phyloP scores from a whole-genome alignment of 2,797 vertebrate species.

The Myotis daubentonii region DNA sequence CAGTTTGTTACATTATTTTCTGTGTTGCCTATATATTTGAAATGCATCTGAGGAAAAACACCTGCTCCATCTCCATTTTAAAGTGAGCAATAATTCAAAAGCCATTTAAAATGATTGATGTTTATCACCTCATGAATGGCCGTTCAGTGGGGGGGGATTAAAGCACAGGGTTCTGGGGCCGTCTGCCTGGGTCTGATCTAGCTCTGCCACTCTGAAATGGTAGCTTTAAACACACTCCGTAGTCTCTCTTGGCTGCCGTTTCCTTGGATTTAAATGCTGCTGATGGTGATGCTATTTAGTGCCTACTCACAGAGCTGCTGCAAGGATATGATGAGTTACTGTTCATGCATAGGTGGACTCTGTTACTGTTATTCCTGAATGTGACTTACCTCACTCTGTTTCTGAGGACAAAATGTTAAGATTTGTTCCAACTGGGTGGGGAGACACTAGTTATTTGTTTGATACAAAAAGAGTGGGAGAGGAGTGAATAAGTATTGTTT shows the following conservation, averaged over 20 bases:
- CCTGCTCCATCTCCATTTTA: neutral
- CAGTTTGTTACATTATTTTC: neutral
- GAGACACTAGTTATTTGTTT: neutral
- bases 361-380: neutral
- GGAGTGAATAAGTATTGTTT: neutral
- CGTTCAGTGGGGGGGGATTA: neutral
- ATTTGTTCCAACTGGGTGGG: neutral
- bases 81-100: slow-evolving; percentile 46
- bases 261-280: neutral
- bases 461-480: neutral
- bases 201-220: neutral
- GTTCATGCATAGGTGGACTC: neutral
- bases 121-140: neutral
- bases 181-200: neutral
- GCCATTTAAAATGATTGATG: slow-evolving; percentile 35
- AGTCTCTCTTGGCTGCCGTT: neutral
- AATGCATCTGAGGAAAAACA: neutral
- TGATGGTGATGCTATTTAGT: neutral
- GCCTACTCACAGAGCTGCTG: neutral
- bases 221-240: neutral
- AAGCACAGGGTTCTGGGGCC: neutral
- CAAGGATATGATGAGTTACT: neutral
- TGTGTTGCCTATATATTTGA: neutral
- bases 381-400: neutral
- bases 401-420: too few species aligned